Percentiles rank a stretch among this genome's conserved stretches.
Evolutionary conservation across 2,888 invertebrate species (phyloP).

Genomic region (Euzophera pinguis): DNA sequence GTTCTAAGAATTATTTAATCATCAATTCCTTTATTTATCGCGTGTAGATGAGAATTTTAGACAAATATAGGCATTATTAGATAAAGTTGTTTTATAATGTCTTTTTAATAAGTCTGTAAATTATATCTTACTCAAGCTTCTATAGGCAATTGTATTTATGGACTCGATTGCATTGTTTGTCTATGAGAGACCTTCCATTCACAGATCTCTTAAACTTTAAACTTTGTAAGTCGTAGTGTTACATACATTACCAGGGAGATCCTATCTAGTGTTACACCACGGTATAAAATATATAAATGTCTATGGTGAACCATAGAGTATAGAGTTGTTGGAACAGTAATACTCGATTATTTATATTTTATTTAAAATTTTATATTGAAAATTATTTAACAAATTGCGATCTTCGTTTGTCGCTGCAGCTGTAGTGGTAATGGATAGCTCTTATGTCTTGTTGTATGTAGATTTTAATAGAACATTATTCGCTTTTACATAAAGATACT

Average conservation of each 20-base stretch:
- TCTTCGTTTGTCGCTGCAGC: slow-evolving; percentile 68
- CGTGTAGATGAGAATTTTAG: slow-evolving; percentile 49
- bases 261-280: slow-evolving; percentile 47
- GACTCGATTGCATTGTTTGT: slow-evolving; percentile 39
- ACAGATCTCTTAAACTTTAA: slow-evolving; percentile 62
- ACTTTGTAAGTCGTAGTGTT: slow-evolving; percentile 43
- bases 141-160: slow-evolving; percentile 44
- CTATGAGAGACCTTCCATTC: slow-evolving; percentile 44
- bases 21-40: slow-evolving; percentile 40
- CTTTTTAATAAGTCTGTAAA: slow-evolving; percentile 42
- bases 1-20: slow-evolving; percentile 46
- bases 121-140: slow-evolving; percentile 47
- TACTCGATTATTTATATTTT: slow-evolving; percentile 79
- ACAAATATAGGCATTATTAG: slow-evolving; percentile 57
- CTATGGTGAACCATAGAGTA: slow-evolving; percentile 70
- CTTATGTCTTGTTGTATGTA: slow-evolving; percentile 67
- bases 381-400: slow-evolving; percentile 54
- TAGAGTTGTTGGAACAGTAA: slow-evolving; percentile 73
- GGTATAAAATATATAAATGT: slow-evolving; percentile 52
- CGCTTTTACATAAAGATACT: slow-evolving; percentile 58
- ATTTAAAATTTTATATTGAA: slow-evolving; percentile 67
- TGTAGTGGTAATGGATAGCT: slow-evolving; percentile 51
- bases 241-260: slow-evolving; percentile 27
- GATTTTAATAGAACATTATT: slow-evolving; percentile 67
- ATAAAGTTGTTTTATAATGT: slow-evolving; percentile 46